These are phyloP conservation scores for Pelobates fuscus DNA, from an alignment of 2,113 vertebrate species.

Conservation along the genomic window DNA sequence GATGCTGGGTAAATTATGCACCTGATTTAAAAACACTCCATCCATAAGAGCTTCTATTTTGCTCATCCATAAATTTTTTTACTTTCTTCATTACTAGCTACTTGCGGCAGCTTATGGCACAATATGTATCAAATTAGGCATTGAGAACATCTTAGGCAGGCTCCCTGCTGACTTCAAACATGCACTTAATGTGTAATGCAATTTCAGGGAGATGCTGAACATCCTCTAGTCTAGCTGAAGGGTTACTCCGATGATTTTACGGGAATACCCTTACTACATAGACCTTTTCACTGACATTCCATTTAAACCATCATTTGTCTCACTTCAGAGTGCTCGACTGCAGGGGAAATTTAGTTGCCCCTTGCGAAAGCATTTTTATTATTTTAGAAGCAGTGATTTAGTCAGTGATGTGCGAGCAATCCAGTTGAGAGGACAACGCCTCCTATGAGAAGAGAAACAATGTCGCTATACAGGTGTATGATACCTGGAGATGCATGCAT, in stretches of 20 bases:
- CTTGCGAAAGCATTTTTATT: constrained; percentile 19
- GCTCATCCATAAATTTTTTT: constrained; percentile 80
- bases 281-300: constrained; percentile 44
- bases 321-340: background rate
- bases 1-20: constrained; percentile 83
- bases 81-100: constrained; percentile 80
- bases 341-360: constrained; percentile 5
- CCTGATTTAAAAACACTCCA: constrained; percentile 88
- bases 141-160: constrained; percentile 80
- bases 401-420: constrained; percentile 13
- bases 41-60: constrained; percentile 81
- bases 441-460: background rate
- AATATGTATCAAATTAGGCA: constrained; percentile 85
- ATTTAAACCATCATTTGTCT: background rate
- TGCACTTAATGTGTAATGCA: constrained; percentile 77
- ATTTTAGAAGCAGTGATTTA: constrained; percentile 19
- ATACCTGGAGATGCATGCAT: background rate
- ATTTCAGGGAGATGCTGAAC: constrained; percentile 52
- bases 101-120: constrained; percentile 77
- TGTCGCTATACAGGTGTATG: background rate
- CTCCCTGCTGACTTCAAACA: constrained; percentile 77
- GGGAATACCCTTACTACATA: constrained; percentile 8
- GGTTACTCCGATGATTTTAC: constrained; percentile 49
- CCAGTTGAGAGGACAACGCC: constrained; percentile 1
- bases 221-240: constrained; percentile 39